A percentile compares a stretch with the other conserved stretches of the same genome.
These are phyloP conservation scores for Corapipo altera DNA, from an alignment of 2,113 vertebrate genomes.

Conservation along the genomic window DNA sequence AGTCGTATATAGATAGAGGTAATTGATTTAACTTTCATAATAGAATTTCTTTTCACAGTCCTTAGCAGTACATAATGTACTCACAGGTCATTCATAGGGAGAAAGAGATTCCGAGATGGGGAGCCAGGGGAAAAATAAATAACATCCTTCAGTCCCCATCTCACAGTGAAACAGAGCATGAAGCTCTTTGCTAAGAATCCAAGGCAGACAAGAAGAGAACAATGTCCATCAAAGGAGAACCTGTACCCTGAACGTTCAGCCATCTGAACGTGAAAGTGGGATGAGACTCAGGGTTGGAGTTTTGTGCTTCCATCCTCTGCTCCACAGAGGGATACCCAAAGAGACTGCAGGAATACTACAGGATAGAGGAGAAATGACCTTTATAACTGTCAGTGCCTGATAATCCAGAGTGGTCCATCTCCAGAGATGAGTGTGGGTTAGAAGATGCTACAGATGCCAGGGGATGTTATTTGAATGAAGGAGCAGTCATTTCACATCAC, in stretches of 20 bases:
- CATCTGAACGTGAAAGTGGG: background rate
- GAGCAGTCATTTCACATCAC: background rate
- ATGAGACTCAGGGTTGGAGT: background rate
- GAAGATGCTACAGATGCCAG: background rate
- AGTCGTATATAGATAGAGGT: background rate
- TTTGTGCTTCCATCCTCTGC: background rate
- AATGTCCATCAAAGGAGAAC: background rate
- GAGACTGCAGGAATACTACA: background rate
- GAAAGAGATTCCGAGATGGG: background rate
- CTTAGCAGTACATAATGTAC: background rate
- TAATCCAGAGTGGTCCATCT: accelerated
- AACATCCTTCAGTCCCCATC: background rate
- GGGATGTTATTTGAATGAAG: background rate
- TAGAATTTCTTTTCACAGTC: background rate
- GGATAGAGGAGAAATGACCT: background rate
- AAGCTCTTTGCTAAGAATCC: background rate
- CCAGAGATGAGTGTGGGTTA: background rate
- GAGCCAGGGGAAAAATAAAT: background rate
- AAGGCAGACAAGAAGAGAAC: background rate
- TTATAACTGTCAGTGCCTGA: background rate
- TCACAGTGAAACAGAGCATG: background rate
- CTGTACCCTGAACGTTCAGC: background rate
- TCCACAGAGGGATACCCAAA: background rate
- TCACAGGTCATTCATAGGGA: background rate
- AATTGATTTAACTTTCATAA: background rate